These are phyloP conservation scores for Ophthalmotilapia sp. DNA, from an alignment of 2,113 vertebrate species.

Conservation along the genomic window DNA sequence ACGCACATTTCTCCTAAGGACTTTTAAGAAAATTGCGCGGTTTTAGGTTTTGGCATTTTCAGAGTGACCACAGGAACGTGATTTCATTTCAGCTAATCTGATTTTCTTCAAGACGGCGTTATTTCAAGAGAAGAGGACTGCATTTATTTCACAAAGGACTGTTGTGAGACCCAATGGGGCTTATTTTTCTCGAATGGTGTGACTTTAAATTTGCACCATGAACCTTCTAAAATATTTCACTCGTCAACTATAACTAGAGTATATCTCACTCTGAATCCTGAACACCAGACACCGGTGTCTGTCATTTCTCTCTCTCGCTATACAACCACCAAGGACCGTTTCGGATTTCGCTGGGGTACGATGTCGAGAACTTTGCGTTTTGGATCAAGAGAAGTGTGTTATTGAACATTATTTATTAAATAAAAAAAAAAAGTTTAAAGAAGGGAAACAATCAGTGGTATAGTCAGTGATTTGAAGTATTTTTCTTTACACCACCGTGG, in stretches of 20 bases:
- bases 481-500: not conserved
- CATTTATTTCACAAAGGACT: not conserved
- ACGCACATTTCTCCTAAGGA: not conserved
- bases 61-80: not conserved
- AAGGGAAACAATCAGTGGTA: not conserved
- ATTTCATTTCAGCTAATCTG: not conserved
- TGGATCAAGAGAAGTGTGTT: not conserved
- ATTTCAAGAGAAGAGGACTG: conserved; percentile 17
- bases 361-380: not conserved
- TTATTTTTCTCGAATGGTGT: not conserved
- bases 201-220: not conserved
- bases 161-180: not conserved
- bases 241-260: not conserved
- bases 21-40: not conserved
- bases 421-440: not conserved
- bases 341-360: not conserved
- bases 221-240: not conserved
- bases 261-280: not conserved
- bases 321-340: not conserved
- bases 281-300: not conserved
- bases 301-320: not conserved
- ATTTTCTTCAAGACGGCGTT: not conserved
- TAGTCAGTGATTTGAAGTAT: not conserved
- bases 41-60: not conserved
- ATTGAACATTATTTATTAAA: not conserved